Evolutionary conservation across 1,140 invertebrate species (phyloP).

Genomic region (Neodiprion lecontei): DNA sequence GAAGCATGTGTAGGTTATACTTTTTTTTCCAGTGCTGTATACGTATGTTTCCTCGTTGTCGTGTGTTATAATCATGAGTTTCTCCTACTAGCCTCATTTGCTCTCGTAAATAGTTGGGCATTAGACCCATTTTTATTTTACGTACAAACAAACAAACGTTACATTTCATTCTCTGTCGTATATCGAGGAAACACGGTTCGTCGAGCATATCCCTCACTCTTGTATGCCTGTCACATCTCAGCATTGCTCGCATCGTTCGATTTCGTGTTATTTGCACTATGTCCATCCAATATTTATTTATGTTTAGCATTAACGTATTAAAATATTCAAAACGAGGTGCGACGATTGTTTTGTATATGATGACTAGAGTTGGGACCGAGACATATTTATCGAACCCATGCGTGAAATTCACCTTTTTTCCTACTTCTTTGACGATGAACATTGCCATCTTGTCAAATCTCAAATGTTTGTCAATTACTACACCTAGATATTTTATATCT

Average conservation of each 20-base stretch:
- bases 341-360: conserved; percentile 25
- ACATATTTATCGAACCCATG: conserved; percentile 19
- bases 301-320: conserved; percentile 21
- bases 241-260: background rate
- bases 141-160: conserved; percentile 18
- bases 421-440: conserved; percentile 8
- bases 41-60: conserved; percentile 11
- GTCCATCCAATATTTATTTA: conserved; percentile 11
- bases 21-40: conserved; percentile 6
- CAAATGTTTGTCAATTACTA: background rate
- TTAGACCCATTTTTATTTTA: conserved; percentile 15
- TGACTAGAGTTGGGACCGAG: background rate
- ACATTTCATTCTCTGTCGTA: conserved; percentile 20
- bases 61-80: conserved; percentile 10
- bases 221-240: conserved; percentile 20
- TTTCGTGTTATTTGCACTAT: conserved; percentile 12
- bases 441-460: background rate
- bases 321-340: conserved; percentile 27
- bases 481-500: background rate
- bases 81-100: conserved; percentile 10
- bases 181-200: conserved; percentile 8
- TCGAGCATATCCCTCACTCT: conserved; percentile 15
- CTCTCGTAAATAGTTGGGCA: conserved; percentile 11
- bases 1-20: conserved; percentile 18
- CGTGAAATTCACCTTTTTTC: conserved; percentile 24